Evolutionary conservation across 2,797 vertebrate species (phyloP).

Genomic region (Catharus ustulatus): DNA sequence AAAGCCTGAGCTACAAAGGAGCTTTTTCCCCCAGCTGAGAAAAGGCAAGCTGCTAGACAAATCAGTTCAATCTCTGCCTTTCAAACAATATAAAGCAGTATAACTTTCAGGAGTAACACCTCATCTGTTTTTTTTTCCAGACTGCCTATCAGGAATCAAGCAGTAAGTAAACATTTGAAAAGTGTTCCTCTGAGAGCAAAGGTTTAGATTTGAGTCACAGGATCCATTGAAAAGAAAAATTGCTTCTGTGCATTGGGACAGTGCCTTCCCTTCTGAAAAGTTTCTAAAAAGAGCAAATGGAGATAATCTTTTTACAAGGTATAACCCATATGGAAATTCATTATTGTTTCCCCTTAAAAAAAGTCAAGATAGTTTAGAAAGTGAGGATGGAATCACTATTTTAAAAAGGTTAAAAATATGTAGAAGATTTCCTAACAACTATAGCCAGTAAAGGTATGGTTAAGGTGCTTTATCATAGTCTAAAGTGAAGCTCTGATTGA

Average conservation of each 20-base stretch:
- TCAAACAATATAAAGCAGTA: slow-evolving; percentile 69
- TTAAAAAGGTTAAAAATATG: background rate
- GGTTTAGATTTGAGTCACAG: slow-evolving; percentile 69
- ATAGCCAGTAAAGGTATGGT: background rate
- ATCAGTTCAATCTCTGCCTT: slow-evolving; percentile 67
- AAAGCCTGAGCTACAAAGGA: slow-evolving; percentile 38
- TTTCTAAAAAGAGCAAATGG: slow-evolving; percentile 63
- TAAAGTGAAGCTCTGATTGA: background rate
- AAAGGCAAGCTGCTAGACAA: slow-evolving; percentile 57
- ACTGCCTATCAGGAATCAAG: slow-evolving; percentile 69
- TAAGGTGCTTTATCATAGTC: background rate
- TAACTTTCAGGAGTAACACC: slow-evolving; percentile 67
- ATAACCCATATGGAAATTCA: slow-evolving; percentile 66
- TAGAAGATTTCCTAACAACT: background rate
- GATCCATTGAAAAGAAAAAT: slow-evolving; percentile 76
- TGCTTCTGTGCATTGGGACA: slow-evolving; percentile 74
- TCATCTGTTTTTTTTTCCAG: slow-evolving; percentile 73
- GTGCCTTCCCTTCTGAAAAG: slow-evolving; percentile 71
- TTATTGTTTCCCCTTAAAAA: slow-evolving; percentile 24
- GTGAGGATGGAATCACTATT: background rate
- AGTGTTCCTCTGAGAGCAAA: slow-evolving; percentile 73
- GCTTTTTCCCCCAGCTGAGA: slow-evolving; percentile 7
- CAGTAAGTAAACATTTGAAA: slow-evolving; percentile 78
- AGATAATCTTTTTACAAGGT: slow-evolving; percentile 79
- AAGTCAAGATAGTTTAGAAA: slow-evolving; percentile 31